phyloP scores from a whole-genome alignment of 2,888 invertebrate genomes.

The Lissocephala sabroskyi region DNA sequence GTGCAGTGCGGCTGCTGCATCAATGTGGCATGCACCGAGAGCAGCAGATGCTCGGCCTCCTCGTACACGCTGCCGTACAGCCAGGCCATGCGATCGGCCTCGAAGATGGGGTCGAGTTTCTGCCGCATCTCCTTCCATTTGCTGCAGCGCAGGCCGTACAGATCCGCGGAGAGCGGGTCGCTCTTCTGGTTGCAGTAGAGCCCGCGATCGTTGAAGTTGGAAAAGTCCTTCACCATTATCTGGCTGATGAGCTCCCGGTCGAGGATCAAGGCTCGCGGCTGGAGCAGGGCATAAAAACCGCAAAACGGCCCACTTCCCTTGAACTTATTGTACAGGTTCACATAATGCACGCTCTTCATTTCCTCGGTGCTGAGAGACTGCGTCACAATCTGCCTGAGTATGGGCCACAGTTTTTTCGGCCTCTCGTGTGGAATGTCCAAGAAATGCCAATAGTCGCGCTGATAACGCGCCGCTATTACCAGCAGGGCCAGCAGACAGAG shows the following conservation, averaged over 20 bases:
- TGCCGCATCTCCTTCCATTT: constrained; percentile 72
- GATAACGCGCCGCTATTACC: constrained; percentile 46
- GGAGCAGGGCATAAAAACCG: constrained; percentile 64
- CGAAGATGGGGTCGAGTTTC: constrained; percentile 69
- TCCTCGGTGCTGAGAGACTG: constrained; percentile 43
- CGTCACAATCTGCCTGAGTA: constrained; percentile 40
- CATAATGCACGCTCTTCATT: constrained; percentile 42
- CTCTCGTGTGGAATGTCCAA: constrained; percentile 61
- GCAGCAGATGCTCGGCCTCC: constrained; percentile 42
- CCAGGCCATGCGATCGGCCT: constrained; percentile 64
- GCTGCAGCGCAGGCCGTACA: constrained; percentile 70
- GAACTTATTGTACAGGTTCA: constrained; percentile 55
- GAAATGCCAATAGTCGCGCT: constrained; percentile 64
- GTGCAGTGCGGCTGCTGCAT: constrained; percentile 51
- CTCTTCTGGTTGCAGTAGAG: constrained; percentile 65
- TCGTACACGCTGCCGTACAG: constrained; percentile 46
- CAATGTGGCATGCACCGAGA: constrained; percentile 39
- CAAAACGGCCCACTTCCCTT: constrained; percentile 65
- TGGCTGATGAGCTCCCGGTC: constrained; percentile 67
- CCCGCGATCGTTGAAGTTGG: constrained; percentile 69
- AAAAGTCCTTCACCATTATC: constrained; percentile 69
- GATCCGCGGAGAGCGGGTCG: constrained; percentile 72
- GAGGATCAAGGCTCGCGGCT: constrained; percentile 58
- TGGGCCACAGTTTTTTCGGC: constrained; percentile 53
- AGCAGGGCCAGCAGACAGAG: constrained; percentile 43